A percentile compares a stretch with the other conserved stretches of the same genome.
These are phyloP conservation scores for Peromyscus nudipes DNA, from an alignment of 2,797 vertebrate species.

Conservation along the genomic window DNA sequence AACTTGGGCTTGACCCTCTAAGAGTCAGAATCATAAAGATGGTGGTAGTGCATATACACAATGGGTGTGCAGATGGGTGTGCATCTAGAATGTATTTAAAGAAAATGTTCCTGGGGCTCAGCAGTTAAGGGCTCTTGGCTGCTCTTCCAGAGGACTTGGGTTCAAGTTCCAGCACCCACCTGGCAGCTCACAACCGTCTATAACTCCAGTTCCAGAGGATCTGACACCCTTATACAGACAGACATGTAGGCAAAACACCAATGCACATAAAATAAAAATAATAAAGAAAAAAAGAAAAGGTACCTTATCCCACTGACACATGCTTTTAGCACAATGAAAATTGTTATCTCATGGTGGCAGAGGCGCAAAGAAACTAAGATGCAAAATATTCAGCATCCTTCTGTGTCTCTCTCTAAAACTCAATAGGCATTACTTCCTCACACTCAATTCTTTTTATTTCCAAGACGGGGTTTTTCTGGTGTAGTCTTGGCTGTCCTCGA, in stretches of 20 bases:
- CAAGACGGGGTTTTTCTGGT: not conserved
- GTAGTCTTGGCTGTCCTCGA: not conserved
- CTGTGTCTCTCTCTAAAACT: not conserved
- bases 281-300: not conserved
- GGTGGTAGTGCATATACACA: not conserved
- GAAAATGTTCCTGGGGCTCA: not conserved
- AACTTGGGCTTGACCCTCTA: not conserved
- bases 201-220: no score
- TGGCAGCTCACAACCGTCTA: no score
- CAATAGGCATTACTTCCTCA: not conserved
- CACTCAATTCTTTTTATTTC: not conserved
- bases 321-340: not conserved
- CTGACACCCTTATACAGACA: no score
- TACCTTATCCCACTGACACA: not conserved
- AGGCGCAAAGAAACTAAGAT: slow-evolving; percentile 15
- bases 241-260: no score
- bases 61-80: no score
- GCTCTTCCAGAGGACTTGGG: no score
- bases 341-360: not conserved
- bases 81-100: not conserved
- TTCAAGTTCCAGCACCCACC: no score
- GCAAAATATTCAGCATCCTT: not conserved
- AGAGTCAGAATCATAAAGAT: not conserved
- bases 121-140: no score
- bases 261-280: no score